Percentiles rank a stretch among this genome's conserved stretches.
These are phyloP conservation scores for Formica selysi DNA, from an alignment of 1,140 invertebrate genomes.

Conservation along the genomic window DNA sequence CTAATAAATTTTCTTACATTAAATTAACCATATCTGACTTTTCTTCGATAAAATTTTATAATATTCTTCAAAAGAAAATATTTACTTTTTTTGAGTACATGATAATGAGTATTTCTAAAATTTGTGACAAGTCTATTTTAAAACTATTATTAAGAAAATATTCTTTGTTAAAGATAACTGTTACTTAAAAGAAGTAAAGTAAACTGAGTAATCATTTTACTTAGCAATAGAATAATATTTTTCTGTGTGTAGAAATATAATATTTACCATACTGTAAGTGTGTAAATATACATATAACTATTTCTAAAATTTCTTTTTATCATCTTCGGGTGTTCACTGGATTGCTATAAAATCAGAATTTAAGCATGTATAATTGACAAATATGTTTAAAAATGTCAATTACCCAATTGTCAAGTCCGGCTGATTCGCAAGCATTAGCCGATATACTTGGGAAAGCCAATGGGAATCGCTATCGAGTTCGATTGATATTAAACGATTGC, in stretches of 20 bases:
- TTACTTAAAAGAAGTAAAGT: too few species aligned
- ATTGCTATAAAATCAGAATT: slow-evolving; percentile 25
- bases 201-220: too few species aligned
- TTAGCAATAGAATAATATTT: too few species aligned
- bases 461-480: slow-evolving; percentile 8
- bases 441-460: slow-evolving; percentile 34
- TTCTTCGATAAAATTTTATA: too few species aligned
- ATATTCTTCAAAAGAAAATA: too few species aligned
- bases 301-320: background rate
- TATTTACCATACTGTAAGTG: background rate
- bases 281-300: background rate
- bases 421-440: slow-evolving; percentile 19
- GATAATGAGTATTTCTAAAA: too few species aligned
- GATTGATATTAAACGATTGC: slow-evolving; percentile 64
- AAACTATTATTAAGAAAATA: too few species aligned
- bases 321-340: background rate
- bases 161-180: too few species aligned
- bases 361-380: slow-evolving; percentile 25
- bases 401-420: slow-evolving; percentile 3
- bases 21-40: too few species aligned
- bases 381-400: slow-evolving; percentile 12
- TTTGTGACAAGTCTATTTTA: too few species aligned
- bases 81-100: too few species aligned
- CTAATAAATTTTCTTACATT: too few species aligned
- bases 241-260: background rate